These are phyloP conservation scores for Octomys mimax DNA, from an alignment of 2,797 vertebrate genomes.

Conservation along the genomic window DNA sequence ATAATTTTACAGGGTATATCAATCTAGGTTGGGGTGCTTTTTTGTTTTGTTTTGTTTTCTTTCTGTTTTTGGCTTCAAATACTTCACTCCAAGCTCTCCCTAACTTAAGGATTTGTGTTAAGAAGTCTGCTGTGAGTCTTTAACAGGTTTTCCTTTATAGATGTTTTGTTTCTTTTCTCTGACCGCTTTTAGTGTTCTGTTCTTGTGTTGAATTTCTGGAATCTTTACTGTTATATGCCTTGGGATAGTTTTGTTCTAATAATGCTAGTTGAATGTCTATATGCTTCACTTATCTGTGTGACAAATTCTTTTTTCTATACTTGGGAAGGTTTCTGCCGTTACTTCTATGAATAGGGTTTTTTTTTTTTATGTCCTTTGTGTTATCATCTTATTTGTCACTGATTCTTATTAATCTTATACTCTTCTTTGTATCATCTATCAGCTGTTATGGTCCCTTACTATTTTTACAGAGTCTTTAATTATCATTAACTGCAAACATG, in stretches of 20 bases:
- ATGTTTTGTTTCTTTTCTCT: neutral
- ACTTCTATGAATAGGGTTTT: too few species aligned
- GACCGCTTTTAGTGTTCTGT: too few species aligned
- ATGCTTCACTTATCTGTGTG: neutral
- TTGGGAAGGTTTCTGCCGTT: neutral
- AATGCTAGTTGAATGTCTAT: too few species aligned
- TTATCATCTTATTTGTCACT: too few species aligned
- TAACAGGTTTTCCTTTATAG: neutral
- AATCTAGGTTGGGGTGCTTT: neutral
- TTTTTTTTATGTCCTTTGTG: too few species aligned
- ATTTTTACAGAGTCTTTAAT: neutral
- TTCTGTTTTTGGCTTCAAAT: neutral
- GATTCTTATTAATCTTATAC: too few species aligned
- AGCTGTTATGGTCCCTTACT: too few species aligned
- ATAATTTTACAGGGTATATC: too few species aligned
- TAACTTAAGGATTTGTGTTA: neutral
- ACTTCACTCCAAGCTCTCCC: neutral
- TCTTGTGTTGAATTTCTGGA: too few species aligned
- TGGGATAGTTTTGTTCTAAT: too few species aligned
- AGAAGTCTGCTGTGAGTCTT: neutral
- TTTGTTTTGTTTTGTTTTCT: neutral
- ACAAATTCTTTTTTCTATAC: neutral
- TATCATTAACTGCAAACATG: neutral
- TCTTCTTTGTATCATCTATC: too few species aligned
- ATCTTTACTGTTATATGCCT: too few species aligned